phyloP scores from a whole-genome alignment of 2,888 invertebrate genomes.

The Lasioglossum marginatum region DNA sequence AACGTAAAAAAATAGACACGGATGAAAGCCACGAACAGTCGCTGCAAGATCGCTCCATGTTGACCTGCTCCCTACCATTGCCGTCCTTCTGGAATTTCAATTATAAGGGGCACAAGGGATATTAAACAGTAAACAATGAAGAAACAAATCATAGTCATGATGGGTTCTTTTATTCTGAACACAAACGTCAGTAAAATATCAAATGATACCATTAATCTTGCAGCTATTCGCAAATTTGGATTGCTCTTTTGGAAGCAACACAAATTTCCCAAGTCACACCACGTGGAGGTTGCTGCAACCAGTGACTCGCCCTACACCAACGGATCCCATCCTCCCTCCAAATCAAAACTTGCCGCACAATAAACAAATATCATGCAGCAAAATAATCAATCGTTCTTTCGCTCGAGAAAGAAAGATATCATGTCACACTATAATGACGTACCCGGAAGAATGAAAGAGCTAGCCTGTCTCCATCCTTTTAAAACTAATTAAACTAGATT shows the following conservation, averaged over 20 bases:
- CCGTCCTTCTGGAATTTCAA: not conserved
- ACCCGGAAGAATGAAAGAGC: slow-evolving; percentile 22
- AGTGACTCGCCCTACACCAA: slow-evolving; percentile 55
- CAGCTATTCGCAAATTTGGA: slow-evolving; percentile 57
- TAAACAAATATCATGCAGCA: not conserved
- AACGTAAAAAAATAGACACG: not conserved
- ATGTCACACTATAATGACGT: not conserved
- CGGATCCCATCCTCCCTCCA: slow-evolving; percentile 53
- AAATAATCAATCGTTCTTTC: not conserved
- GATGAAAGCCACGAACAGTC: not conserved
- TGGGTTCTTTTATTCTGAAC: slow-evolving; percentile 10
- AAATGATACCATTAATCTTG: slow-evolving; percentile 10
- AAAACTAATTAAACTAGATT: not conserved
- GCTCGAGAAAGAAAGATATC: not conserved
- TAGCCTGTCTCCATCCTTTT: slow-evolving; percentile 12
- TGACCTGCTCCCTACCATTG: not conserved
- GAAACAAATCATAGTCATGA: not conserved
- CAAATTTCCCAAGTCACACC: slow-evolving; percentile 63
- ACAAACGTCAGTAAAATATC: not conserved
- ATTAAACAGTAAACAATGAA: not conserved
- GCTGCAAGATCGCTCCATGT: not conserved
- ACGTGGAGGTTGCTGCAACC: slow-evolving; percentile 62
- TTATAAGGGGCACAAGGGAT: not conserved
- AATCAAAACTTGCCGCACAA: not conserved
- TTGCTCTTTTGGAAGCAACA: not conserved